Conservation (phyloP, 2,113 vertebrate genomes). For the Isichthys henryi region DNA sequence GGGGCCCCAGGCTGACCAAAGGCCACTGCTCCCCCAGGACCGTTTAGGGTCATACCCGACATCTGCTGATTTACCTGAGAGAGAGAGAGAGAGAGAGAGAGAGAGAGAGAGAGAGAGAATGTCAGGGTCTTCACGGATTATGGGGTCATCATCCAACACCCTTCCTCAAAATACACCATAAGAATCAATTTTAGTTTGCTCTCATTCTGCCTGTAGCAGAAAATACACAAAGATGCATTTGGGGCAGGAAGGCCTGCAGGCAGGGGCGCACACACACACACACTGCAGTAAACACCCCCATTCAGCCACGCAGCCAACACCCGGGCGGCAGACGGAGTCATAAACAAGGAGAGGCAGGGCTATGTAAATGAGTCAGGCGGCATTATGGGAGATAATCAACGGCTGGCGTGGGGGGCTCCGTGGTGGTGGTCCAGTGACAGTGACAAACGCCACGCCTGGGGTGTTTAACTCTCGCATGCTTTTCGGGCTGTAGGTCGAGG, state of each 20-base stretch:
- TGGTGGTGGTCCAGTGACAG: background rate
- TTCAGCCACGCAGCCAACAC: background rate
- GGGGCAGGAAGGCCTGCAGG: background rate
- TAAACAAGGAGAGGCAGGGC: background rate
- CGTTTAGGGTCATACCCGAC: slow-evolving; percentile 75
- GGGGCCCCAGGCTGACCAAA: slow-evolving; percentile 72
- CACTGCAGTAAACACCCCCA: background rate
- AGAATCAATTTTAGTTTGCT: background rate
- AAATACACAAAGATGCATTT: background rate
- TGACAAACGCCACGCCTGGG: slow-evolving; percentile 14
- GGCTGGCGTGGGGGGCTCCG: background rate
- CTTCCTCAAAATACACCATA: background rate
- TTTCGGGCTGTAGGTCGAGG: background rate
- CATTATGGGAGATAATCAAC: background rate
- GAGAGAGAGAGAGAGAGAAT: background rate
- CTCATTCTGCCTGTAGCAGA: background rate
- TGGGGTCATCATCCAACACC: background rate
- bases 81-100: background rate
- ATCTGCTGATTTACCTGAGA: slow-evolving; percentile 90
- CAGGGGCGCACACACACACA: background rate
- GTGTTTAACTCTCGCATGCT: slow-evolving; percentile 1
- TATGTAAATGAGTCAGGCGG: background rate
- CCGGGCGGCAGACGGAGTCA: background rate
- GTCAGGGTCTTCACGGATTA: background rate
- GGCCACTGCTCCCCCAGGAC: slow-evolving; percentile 48